Evolutionary conservation across 2,113 vertebrate genomes (phyloP).

Genomic region (Lepisosteus oculatus): DNA sequence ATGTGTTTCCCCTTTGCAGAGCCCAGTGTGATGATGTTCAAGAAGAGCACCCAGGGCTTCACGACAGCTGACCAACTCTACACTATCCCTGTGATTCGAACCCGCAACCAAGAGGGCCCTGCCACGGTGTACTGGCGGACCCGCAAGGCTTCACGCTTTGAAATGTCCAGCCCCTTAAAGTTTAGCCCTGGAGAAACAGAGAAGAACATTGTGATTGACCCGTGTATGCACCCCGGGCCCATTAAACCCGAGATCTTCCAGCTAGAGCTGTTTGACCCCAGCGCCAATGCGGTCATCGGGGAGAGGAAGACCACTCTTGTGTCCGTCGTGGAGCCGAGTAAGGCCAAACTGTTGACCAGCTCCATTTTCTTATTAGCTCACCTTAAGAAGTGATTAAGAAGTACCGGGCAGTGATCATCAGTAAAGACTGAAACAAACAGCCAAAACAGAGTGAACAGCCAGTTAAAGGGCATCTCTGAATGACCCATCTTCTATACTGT

Average conservation of each 20-base stretch:
- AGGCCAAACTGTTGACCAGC: not conserved
- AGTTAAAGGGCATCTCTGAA: too few relatives aligned
- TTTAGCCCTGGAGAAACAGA: slow-evolving; percentile 60
- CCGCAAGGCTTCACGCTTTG: slow-evolving; percentile 53
- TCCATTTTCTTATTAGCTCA: too few relatives aligned
- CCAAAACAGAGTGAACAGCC: too few relatives aligned
- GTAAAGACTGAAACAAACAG: too few relatives aligned
- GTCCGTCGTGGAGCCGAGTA: slow-evolving; percentile 50
- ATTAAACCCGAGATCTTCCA: slow-evolving; percentile 56
- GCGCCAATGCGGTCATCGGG: slow-evolving; percentile 47
- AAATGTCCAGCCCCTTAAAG: slow-evolving; percentile 48
- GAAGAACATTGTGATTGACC: slow-evolving; percentile 60
- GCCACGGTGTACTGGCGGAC: slow-evolving; percentile 62
- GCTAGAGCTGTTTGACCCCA: slow-evolving; percentile 67
- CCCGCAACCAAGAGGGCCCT: slow-evolving; percentile 43
- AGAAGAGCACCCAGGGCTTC: slow-evolving; percentile 60
- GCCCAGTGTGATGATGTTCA: slow-evolving; percentile 60
- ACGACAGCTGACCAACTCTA: slow-evolving; percentile 48
- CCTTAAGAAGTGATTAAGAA: too few relatives aligned
- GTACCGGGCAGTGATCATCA: too few relatives aligned
- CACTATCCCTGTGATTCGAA: slow-evolving; percentile 62
- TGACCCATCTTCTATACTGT: too few relatives aligned
- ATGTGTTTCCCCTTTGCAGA: slow-evolving; percentile 38
- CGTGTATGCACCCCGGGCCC: slow-evolving; percentile 27
- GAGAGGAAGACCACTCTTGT: slow-evolving; percentile 60